Conservation (phyloP, 2,113 vertebrate species). For the Salvelinus namaycush region DNA sequence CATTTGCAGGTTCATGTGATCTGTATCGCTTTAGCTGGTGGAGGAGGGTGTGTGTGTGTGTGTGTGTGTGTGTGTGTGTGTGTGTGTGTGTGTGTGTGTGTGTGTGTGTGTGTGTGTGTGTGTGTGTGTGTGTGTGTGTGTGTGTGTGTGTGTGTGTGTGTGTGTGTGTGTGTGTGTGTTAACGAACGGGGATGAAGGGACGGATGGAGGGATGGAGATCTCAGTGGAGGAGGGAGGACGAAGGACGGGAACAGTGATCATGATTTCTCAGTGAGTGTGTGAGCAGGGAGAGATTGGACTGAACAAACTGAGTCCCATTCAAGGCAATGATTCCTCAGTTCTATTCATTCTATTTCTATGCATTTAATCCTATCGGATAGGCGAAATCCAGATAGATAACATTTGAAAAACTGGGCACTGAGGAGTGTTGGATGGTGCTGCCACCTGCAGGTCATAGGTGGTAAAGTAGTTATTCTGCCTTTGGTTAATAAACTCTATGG, state of each 20-base stretch:
- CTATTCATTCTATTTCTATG: background rate
- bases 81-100: no score
- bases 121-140: no score
- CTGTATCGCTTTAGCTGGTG: background rate
- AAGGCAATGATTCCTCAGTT: background rate
- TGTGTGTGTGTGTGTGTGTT: no score
- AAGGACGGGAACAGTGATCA: background rate
- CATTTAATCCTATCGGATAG: constrained; percentile 20
- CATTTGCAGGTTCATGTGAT: no score
- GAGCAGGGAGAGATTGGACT: background rate
- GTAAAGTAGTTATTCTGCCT: constrained; percentile 6
- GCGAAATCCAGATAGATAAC: background rate
- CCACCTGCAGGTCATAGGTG: constrained; percentile 52
- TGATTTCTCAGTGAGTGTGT: background rate
- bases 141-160: no score
- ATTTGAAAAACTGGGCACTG: background rate
- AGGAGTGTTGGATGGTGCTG: constrained; percentile 30
- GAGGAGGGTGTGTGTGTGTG: background rate
- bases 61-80: no score
- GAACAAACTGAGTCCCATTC: background rate
- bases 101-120: no score
- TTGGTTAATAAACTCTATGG: background rate
- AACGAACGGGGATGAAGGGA: no score
- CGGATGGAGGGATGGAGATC: background rate
- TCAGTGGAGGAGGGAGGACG: background rate